These are phyloP conservation scores for Pammene aurita DNA, from an alignment of 2,888 invertebrate genomes.

Conservation along the genomic window DNA sequence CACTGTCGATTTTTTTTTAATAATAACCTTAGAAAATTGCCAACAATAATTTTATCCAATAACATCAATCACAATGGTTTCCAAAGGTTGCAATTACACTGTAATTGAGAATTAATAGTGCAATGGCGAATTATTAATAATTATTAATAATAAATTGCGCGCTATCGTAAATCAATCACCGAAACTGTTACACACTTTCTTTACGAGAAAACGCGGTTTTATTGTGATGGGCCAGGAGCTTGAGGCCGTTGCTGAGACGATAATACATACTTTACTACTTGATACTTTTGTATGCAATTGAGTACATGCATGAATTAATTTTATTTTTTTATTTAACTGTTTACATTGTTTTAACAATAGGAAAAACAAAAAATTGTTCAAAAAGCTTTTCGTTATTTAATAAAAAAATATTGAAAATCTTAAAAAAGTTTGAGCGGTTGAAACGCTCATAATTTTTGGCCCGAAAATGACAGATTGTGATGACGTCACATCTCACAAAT, in stretches of 20 bases:
- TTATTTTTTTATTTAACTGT: too few relatives aligned
- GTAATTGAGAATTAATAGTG: conserved; percentile 41
- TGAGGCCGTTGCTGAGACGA: background rate
- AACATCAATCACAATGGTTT: conserved; percentile 30
- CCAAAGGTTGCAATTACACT: conserved; percentile 40
- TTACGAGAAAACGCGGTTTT: conserved; percentile 44
- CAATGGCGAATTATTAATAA: conserved; percentile 23
- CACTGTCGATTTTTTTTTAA: background rate
- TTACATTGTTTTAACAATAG: too few relatives aligned
- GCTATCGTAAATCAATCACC: conserved; percentile 51
- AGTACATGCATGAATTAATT: too few relatives aligned
- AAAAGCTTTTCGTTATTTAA: too few relatives aligned
- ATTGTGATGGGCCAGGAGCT: conserved; percentile 26
- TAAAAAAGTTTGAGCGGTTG: too few relatives aligned
- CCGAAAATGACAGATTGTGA: too few relatives aligned
- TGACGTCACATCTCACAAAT: too few relatives aligned
- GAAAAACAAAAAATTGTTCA: too few relatives aligned
- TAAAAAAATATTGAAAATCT: too few relatives aligned
- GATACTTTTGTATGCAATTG: too few relatives aligned
- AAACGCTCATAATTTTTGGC: too few relatives aligned
- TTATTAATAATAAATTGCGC: conserved; percentile 39
- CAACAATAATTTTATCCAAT: conserved; percentile 7
- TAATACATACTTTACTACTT: too few relatives aligned
- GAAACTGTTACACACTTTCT: conserved; percentile 49
- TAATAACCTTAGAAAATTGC: background rate